These are phyloP conservation scores for Tinea semifulvella DNA, from an alignment of 2,888 invertebrate genomes.

Conservation along the genomic window DNA sequence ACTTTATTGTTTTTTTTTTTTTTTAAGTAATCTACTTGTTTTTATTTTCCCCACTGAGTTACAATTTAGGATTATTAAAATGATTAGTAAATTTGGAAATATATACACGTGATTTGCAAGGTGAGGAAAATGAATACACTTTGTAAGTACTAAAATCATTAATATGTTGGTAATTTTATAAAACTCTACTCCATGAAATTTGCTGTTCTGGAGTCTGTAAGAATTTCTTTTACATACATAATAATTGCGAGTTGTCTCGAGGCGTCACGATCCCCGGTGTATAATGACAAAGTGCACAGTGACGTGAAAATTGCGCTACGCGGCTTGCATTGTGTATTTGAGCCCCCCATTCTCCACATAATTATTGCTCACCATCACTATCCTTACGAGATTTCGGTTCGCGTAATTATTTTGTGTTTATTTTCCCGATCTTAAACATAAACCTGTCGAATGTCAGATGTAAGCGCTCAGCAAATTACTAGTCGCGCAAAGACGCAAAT, in stretches of 20 bases:
- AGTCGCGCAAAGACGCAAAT: conserved; percentile 1
- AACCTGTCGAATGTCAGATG: conserved; percentile 12
- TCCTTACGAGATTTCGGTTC: conserved; percentile 10
- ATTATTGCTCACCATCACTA: conserved; percentile 14
- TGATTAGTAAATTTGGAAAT: too few species aligned
- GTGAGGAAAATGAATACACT: too few species aligned
- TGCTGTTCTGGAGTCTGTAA: conserved; percentile 42
- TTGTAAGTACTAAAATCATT: too few species aligned
- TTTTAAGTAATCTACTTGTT: too few species aligned
- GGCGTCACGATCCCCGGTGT: conserved; percentile 65
- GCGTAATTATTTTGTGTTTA: conserved; percentile 11
- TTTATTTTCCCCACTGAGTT: too few species aligned
- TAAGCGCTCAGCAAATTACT: conserved; percentile 3
- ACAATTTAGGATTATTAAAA: too few species aligned
- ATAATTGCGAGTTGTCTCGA: conserved; percentile 64
- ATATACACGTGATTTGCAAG: too few species aligned
- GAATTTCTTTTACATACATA: conserved; percentile 66
- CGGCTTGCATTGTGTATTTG: conserved; percentile 16
- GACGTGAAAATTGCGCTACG: conserved; percentile 63
- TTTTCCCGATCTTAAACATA: conserved; percentile 11
- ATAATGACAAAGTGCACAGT: conserved; percentile 64
- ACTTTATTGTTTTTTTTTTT: too few species aligned
- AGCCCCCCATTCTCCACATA: conserved; percentile 10
- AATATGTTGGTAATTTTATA: too few species aligned
- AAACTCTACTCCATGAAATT: conserved; percentile 34